Evolutionary conservation across 1,140 invertebrate genomes (phyloP), one percentile per base, ranked within the genome.

Genomic region (Aphis gossypii): DNA sequence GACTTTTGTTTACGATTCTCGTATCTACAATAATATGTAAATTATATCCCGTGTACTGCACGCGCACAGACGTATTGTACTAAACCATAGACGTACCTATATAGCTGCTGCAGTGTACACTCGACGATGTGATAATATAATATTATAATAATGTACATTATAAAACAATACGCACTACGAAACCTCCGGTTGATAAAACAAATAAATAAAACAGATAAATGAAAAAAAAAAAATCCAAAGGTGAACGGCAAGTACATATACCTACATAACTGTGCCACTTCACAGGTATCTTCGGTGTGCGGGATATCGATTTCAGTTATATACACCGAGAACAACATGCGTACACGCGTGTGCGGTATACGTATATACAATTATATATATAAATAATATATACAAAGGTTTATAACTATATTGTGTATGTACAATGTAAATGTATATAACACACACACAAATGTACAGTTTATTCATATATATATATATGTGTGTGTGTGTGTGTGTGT

Each of bases 231-330:
- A 38, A 23, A 9, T 35, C 25, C 46, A 89, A 41, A 54, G 9
- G 46, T 89, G 48, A 76, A 76, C 60, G n/a, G n/a, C 60, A 76
- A 76, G 60, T n/a, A 18, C 60, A 18, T 76, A 76, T 14, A 30
- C 9, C 6, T 46, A 46, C 48, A 51, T 51, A 54, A 89, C 87
- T 38, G 87, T 25, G 87, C 48, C 87, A 89, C 87, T 89, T 89
- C 87, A 89, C 48, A 51, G 87, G 87, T 89, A 89, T 89, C 87
- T 89, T 89, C 51, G 48, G 51, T 7, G n/a, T 38, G n/a, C n/a
- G 44, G 86, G 87, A 56, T 89, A 89, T 89, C 87, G 87, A 89
- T 89, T 89, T 54, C 87, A 44, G 35, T 48, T 21, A 83, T 41
- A 25, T 14, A 44, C 83, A 41, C 83, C 23, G 83, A 44, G 23